Percentiles rank a stretch among this genome's conserved stretches.
Evolutionary conservation across 2,888 invertebrate species (phyloP).

Genomic region (Volucella inflata): DNA sequence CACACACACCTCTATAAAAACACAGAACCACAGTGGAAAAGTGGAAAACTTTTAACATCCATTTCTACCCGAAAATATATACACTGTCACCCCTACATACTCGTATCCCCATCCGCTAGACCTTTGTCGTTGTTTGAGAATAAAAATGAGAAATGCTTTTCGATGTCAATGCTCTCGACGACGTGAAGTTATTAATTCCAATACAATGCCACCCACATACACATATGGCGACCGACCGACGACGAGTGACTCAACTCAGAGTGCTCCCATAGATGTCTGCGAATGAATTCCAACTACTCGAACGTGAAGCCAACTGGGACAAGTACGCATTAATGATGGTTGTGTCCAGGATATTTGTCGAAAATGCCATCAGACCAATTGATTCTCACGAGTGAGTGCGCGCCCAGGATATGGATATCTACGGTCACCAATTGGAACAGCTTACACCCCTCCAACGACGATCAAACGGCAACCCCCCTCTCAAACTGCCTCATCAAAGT

Average conservation of each 20-base stretch:
- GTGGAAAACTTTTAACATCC: slow-evolving; percentile 26
- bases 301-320: background rate
- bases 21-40: slow-evolving; percentile 21
- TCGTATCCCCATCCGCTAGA: background rate
- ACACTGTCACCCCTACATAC: background rate
- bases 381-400: slow-evolving; percentile 23
- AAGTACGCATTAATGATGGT: slow-evolving; percentile 4
- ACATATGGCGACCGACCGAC: background rate
- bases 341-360: slow-evolving; percentile 9
- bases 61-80: background rate
- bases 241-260: background rate
- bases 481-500: background rate
- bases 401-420: slow-evolving; percentile 36
- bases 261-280: background rate
- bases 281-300: slow-evolving; percentile 13
- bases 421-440: background rate
- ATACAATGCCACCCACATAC: slow-evolving; percentile 10
- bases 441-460: too few relatives aligned
- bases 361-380: background rate
- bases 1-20: background rate
- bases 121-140: slow-evolving; percentile 13
- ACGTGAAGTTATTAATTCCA: slow-evolving; percentile 53
- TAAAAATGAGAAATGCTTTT: slow-evolving; percentile 47
- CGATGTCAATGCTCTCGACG: slow-evolving; percentile 43
- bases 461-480: slow-evolving; percentile 6